Conservation (phyloP, 1,140 invertebrate species). For the Prorops nasuta region DNA sequence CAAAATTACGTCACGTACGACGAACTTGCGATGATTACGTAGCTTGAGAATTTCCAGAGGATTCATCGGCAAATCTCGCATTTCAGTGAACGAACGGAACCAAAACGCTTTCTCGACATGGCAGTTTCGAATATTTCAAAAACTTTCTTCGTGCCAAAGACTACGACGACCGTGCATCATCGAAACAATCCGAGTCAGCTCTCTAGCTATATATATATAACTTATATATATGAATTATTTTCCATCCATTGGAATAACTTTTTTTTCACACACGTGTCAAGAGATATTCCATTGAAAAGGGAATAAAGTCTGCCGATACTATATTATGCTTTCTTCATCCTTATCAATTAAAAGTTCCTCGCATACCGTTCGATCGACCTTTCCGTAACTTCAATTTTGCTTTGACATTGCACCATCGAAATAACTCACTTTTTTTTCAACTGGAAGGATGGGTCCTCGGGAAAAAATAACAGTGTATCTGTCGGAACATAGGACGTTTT, state of each 20-base stretch:
- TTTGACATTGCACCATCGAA: too few relatives aligned
- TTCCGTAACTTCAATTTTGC: too few relatives aligned
- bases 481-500: slow-evolving; percentile 16
- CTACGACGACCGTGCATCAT: neutral
- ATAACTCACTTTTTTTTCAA: slow-evolving; percentile 2
- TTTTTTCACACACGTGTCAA: too few relatives aligned
- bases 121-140: neutral
- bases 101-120: neutral
- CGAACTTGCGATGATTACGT: slow-evolving; percentile 43
- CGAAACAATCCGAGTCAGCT: neutral
- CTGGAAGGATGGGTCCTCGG: neutral
- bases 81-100: slow-evolving; percentile 7
- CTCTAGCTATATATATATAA: neutral
- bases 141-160: neutral
- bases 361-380: neutral
- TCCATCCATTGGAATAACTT: neutral
- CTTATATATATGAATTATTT: neutral
- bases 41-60: slow-evolving; percentile 38
- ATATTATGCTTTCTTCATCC: slow-evolving; percentile 5
- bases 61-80: slow-evolving; percentile 27
- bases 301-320: slow-evolving; percentile 8
- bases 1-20: slow-evolving; percentile 41
- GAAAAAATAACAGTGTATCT: slow-evolving; percentile 11
- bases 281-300: too few relatives aligned
- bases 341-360: neutral